phyloP scores from a whole-genome alignment of 2,888 invertebrate species.

The Nephrotoma flavescens region DNA sequence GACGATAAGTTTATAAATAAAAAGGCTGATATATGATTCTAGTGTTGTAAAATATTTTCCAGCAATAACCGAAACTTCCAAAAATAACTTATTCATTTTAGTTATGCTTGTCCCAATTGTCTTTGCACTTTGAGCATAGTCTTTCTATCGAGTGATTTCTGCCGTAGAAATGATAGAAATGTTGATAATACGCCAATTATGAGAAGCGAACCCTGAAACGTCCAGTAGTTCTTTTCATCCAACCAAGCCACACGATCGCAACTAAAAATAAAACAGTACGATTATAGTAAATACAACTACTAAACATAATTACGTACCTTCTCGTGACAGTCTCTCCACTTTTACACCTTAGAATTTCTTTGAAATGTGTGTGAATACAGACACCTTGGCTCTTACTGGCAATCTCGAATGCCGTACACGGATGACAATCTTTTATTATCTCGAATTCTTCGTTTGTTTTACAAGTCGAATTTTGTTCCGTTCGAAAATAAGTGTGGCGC shows the following conservation, averaged over 20 bases:
- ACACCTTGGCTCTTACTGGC: conserved; percentile 67
- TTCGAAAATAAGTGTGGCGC: conserved; percentile 47
- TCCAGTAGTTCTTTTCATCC: conserved; percentile 59
- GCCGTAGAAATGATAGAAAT: conserved; percentile 23
- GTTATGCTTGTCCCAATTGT: conserved; percentile 12
- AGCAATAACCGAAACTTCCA: conserved; percentile 21
- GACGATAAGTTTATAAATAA: conserved; percentile 39
- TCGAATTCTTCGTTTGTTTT: conserved; percentile 56
- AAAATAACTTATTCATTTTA: conserved; percentile 25
- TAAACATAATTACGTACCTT: conserved; percentile 35
- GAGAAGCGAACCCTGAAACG: conserved; percentile 24
- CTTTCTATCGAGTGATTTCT: conserved; percentile 11
- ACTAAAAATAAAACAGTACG: conserved; percentile 36
- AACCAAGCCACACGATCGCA: conserved; percentile 75
- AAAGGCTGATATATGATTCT: conserved; percentile 48
- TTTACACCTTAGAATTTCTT: conserved; percentile 66
- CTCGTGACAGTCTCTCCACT: conserved; percentile 67
- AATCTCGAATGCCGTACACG: conserved; percentile 77
- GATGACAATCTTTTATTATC: conserved; percentile 63
- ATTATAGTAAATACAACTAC: conserved; percentile 4
- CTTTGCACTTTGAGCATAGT: conserved; percentile 13
- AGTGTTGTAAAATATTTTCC: conserved; percentile 34
- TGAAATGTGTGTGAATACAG: conserved; percentile 69
- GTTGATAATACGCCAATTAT: conserved; percentile 22
- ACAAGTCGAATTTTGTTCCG: conserved; percentile 67